Evolutionary conservation across 2,888 invertebrate species (phyloP), one percentile per base, ranked within the genome.

Genomic region (Clitarchus hookeri): DNA sequence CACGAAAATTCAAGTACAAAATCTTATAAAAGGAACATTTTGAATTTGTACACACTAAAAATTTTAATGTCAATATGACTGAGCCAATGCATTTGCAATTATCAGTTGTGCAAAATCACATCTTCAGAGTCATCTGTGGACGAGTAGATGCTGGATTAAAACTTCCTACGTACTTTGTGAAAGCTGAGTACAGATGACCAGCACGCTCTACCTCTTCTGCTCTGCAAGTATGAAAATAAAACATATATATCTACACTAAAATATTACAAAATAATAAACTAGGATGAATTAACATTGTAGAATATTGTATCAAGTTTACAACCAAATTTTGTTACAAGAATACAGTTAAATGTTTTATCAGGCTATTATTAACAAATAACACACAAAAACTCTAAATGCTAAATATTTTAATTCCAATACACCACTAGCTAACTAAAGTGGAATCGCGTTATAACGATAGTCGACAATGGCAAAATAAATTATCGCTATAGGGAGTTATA

Each of bases 201-300:
- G 90, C 90, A 86, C 90, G 89, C 87, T 91, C 90, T 26, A 90
- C 90, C 88, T 91, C 91, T 83, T 91, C 90, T n/a, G 90, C 89
- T 86, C 90, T 91, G 16, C 65, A 23, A n/a, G 16, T n/a, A 65
- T 65, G 65, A 23, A 65, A 65, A 65, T 6, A 65, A 65, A 65
- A 65, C 65, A 48, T 48, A 48, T 13, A 48, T 13, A 16, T 48
- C 48, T 48, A 11, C 16, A 48, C 48, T 48, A 16, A 48, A 48
- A 48, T 16, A 48, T 48, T 48, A 11, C 6, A 36, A 36, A 36
- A 36, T 48, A 48, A 48, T 48, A 48, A 48, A 9, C 12, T 48
- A 48, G 0, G 16, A 8, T 48, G 48, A 11, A 48, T 48, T 48
- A 36, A 36, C 36, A 36, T 4, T 36, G 36, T 36, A 36, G 4